A percentile compares a stretch with the other conserved stretches of the same genome.
These are phyloP conservation scores for Andrena flavipes DNA, from an alignment of 2,888 invertebrate genomes.

Conservation along the genomic window DNA sequence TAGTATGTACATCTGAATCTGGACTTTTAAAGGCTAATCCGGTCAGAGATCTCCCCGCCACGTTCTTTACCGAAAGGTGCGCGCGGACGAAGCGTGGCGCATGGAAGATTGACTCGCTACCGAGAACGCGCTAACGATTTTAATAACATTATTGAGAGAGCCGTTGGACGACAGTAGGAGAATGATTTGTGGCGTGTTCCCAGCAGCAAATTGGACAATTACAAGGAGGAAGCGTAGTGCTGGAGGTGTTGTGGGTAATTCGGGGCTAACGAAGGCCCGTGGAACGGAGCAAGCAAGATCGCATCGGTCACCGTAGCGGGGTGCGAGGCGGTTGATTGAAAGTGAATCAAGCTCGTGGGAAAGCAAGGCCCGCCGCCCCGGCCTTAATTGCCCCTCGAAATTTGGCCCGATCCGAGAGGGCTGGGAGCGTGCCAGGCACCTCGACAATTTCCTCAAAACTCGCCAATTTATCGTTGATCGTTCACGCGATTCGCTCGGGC, in stretches of 20 bases:
- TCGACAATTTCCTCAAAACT: slow-evolving; percentile 29
- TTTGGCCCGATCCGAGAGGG: slow-evolving; percentile 4
- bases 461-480: slow-evolving; percentile 37
- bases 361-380: slow-evolving; percentile 3
- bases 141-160: slow-evolving; percentile 46
- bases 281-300: slow-evolving; percentile 27
- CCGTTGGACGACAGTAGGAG: slow-evolving; percentile 13
- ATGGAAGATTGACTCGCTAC: neutral
- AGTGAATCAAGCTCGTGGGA: slow-evolving; percentile 49
- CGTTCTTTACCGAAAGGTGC: neutral
- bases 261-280: slow-evolving; percentile 43
- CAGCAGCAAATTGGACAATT: slow-evolving; percentile 62
- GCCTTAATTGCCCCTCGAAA: slow-evolving; percentile 33
- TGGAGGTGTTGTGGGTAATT: slow-evolving; percentile 50
- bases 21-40: no score
- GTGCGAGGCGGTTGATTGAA: slow-evolving; percentile 32
- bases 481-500: slow-evolving; percentile 25
- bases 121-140: slow-evolving; percentile 39
- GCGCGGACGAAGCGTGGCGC: slow-evolving; percentile 6
- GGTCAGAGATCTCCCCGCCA: neutral
- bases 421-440: neutral
- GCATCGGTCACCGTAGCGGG: slow-evolving; percentile 17
- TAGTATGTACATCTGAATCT: no score
- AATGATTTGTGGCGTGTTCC: slow-evolving; percentile 39
- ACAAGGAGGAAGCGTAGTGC: slow-evolving; percentile 55